phyloP scores from a whole-genome alignment of 2,888 invertebrate genomes.

The Chesias legatella region DNA sequence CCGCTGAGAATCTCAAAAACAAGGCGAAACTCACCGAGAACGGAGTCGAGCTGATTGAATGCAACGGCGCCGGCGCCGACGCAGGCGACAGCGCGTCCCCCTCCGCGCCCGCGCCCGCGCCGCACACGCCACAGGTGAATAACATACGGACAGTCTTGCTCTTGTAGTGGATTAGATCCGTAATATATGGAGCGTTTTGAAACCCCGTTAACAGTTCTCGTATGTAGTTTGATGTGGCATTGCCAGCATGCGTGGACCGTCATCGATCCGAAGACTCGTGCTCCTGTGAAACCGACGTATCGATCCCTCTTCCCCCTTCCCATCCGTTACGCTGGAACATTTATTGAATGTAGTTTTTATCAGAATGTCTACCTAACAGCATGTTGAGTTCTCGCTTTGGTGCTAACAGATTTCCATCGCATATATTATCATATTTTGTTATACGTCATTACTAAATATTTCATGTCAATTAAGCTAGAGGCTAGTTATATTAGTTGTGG shows the following conservation, averaged over 20 bases:
- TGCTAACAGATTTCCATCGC: slow-evolving; percentile 47
- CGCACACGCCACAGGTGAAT: slow-evolving; percentile 64
- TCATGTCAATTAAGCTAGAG: slow-evolving; percentile 1
- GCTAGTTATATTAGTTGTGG: not conserved
- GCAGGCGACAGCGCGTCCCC: slow-evolving; percentile 29
- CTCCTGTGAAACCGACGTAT: slow-evolving; percentile 19
- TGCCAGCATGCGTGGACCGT: slow-evolving; percentile 68
- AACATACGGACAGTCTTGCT: slow-evolving; percentile 57
- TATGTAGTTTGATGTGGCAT: slow-evolving; percentile 70
- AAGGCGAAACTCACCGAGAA: slow-evolving; percentile 40
- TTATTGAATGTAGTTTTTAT: slow-evolving; percentile 22
- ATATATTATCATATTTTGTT: slow-evolving; percentile 1
- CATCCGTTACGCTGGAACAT: slow-evolving; percentile 41
- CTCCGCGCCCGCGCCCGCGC: slow-evolving; percentile 34
- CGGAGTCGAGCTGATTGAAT: slow-evolving; percentile 15
- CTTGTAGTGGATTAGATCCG: slow-evolving; percentile 71
- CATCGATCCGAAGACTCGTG: slow-evolving; percentile 57
- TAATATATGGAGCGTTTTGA: slow-evolving; percentile 55
- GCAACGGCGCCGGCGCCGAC: slow-evolving; percentile 20
- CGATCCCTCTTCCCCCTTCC: slow-evolving; percentile 38
- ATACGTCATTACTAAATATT: slow-evolving; percentile 1
- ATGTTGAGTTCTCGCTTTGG: slow-evolving; percentile 49
- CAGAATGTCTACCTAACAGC: slow-evolving; percentile 39
- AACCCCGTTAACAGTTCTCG: slow-evolving; percentile 58
- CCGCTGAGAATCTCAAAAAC: slow-evolving; percentile 42